phyloP scores from a whole-genome alignment of 35 echinoderm and acorn worm genomes.

The Heliocidaris tuberculata region DNA sequence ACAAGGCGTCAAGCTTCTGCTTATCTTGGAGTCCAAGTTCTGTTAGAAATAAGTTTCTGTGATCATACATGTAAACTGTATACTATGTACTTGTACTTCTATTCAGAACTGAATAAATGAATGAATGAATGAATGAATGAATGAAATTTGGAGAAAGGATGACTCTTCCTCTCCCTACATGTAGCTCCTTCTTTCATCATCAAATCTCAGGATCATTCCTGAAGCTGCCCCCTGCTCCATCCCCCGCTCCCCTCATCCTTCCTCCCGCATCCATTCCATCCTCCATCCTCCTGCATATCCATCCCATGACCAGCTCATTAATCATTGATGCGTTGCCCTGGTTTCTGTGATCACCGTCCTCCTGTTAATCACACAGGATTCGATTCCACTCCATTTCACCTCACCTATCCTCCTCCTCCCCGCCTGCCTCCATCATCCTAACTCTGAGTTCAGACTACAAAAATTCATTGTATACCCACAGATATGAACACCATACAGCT shows the following conservation, averaged over 20 bases:
- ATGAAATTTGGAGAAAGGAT: too few relatives aligned
- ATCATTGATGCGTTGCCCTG: background rate
- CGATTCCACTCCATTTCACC: background rate
- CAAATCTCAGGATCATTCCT: background rate
- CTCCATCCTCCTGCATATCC: too few relatives aligned
- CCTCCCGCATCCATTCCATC: background rate
- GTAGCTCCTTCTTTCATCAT: background rate
- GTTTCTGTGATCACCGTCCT: background rate
- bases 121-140: too few relatives aligned
- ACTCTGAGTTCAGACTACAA: background rate
- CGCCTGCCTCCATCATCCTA: background rate
- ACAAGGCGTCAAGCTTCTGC: too few relatives aligned
- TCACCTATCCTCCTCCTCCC: background rate
- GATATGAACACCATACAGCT: too few relatives aligned
- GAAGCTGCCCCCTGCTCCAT: background rate
- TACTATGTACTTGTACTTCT: too few relatives aligned
- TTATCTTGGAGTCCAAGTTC: too few relatives aligned
- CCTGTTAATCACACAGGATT: background rate
- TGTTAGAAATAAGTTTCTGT: too few relatives aligned
- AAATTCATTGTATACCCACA: background rate
- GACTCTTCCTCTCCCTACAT: background rate
- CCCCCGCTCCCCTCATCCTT: background rate
- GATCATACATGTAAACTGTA: too few relatives aligned
- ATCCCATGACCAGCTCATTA: background rate
- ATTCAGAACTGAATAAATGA: too few relatives aligned